Conservation (phyloP, 2,888 invertebrate genomes). For the Pogonocherus hispidulus region DNA sequence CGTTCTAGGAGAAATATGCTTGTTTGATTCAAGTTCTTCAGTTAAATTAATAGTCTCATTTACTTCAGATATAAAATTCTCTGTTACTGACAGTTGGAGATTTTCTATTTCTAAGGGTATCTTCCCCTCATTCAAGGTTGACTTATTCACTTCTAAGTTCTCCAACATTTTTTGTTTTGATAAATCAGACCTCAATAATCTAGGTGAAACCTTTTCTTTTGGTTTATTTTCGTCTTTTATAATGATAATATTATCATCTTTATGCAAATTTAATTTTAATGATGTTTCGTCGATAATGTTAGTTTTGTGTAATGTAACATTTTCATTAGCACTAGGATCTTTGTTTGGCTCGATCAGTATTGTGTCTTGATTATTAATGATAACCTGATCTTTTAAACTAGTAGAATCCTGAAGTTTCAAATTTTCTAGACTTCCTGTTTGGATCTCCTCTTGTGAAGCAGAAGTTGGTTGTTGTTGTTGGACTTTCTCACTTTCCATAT, state of each 20-base stretch:
- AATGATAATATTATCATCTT: background rate
- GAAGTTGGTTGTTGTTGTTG: background rate
- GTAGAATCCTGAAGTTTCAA: background rate
- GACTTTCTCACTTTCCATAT: background rate
- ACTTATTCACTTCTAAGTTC: background rate
- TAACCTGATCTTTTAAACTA: background rate
- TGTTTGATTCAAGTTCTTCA: background rate
- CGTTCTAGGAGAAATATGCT: background rate
- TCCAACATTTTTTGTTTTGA: background rate
- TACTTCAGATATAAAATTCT: background rate
- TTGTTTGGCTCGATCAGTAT: too few relatives aligned
- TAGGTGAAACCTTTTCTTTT: slow-evolving; percentile 5
- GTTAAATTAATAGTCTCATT: background rate
- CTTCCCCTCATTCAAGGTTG: background rate
- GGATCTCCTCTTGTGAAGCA: background rate
- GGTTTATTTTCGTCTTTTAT: slow-evolving; percentile 3
- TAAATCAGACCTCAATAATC: slow-evolving; percentile 11
- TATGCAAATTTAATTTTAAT: background rate
- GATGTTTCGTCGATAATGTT: background rate
- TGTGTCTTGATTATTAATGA: slow-evolving; percentile 1
- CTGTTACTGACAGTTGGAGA: background rate
- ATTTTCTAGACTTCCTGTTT: background rate
- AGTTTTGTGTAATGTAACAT: background rate
- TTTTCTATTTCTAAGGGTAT: background rate
- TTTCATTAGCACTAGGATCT: background rate